These are phyloP conservation scores for Delichon dasypus DNA, from an alignment of 2,797 vertebrate genomes.

Conservation along the genomic window DNA sequence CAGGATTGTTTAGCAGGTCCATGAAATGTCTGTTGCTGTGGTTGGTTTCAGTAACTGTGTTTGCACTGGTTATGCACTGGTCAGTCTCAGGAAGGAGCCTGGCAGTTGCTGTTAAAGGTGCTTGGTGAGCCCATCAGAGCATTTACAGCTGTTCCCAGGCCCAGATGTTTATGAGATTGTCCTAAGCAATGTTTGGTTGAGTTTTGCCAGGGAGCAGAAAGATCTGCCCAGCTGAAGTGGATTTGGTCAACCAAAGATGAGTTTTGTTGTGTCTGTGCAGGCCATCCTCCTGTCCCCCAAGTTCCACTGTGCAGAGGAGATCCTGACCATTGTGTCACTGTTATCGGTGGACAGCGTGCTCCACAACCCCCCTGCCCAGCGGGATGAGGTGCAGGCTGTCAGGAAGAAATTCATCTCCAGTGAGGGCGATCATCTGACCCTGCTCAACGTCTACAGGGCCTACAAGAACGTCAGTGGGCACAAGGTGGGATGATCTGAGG, in stretches of 20 bases:
- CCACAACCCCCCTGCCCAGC: conserved; percentile 85
- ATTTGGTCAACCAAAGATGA: rapidly evolving
- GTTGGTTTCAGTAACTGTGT: neutral
- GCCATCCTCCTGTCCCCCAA: conserved; percentile 90
- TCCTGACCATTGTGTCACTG: conserved; percentile 90
- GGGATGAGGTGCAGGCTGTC: conserved; percentile 86
- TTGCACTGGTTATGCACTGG: neutral
- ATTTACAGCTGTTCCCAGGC: neutral
- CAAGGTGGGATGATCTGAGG: conserved; percentile 77
- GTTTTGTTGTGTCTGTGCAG: conserved; percentile 71
- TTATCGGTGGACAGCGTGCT: conserved; percentile 94
- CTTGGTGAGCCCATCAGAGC: neutral
- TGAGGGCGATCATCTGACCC: conserved; percentile 92
- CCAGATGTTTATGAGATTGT: neutral
- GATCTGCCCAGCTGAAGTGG: neutral
- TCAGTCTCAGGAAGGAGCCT: neutral
- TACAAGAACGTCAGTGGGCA: conserved; percentile 87
- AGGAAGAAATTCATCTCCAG: conserved; percentile 92
- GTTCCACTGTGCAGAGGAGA: conserved; percentile 91
- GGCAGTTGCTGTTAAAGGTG: neutral
- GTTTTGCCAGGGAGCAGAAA: neutral
- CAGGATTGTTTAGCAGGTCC: neutral
- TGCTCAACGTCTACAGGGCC: conserved; percentile 90
- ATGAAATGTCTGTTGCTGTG: neutral
- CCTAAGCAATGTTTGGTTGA: neutral